phyloP scores from a whole-genome alignment of 2,888 invertebrate genomes.

The Lepidochitona cinerea region DNA sequence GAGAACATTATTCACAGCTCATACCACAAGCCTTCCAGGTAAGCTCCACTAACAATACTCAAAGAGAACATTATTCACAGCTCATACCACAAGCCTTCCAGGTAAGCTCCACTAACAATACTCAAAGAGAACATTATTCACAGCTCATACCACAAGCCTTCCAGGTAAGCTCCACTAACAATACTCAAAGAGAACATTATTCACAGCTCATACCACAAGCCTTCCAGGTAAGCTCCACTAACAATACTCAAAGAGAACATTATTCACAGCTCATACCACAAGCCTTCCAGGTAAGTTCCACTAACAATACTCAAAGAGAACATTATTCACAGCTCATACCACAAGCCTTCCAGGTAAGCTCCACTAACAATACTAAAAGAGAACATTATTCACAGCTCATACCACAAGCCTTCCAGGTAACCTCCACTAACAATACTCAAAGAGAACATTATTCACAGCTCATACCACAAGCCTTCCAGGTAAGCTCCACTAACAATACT shows the following conservation, averaged over 20 bases:
- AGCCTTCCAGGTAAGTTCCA: slow-evolving; percentile 69
- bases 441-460: no score
- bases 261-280: slow-evolving; percentile 71
- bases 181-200: no score
- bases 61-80: slow-evolving; percentile 69
- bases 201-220: no score
- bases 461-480: slow-evolving; percentile 84
- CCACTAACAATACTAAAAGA: slow-evolving; percentile 86
- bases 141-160: slow-evolving; percentile 72
- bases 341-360: slow-evolving; percentile 89
- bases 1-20: slow-evolving; percentile 68
- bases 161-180: slow-evolving; percentile 58
- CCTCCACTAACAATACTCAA: no score
- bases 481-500: slow-evolving; percentile 93
- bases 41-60: slow-evolving; percentile 83
- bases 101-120: slow-evolving; percentile 82
- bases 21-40: slow-evolving; percentile 73
- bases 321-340: background rate
- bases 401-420: slow-evolving; percentile 72
- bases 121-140: slow-evolving; percentile 73
- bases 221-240: slow-evolving; percentile 93
- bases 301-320: no score
- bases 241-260: slow-evolving; percentile 78
- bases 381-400: slow-evolving; percentile 70
- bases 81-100: slow-evolving; percentile 72